Evolutionary conservation across 2,797 vertebrate species (phyloP).

Genomic region (Sebastes paucispinis): DNA sequence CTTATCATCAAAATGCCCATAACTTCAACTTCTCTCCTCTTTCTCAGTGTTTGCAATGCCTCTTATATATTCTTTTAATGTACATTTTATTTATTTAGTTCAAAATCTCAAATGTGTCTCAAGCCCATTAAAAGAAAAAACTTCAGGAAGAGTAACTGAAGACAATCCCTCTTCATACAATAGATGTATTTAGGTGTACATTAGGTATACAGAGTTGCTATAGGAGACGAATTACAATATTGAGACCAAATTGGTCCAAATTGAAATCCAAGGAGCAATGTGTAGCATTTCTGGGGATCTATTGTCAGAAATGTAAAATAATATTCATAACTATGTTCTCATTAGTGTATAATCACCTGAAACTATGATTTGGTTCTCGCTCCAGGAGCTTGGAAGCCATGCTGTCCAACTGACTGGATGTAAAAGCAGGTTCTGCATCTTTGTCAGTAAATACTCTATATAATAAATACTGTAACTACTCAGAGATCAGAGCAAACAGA

Average conservation of each 20-base stretch:
- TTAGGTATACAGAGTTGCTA: not conserved
- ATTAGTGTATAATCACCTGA: too few relatives aligned
- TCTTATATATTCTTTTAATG: not conserved
- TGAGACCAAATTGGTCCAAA: not conserved
- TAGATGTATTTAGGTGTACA: too few relatives aligned
- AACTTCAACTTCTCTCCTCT: not conserved
- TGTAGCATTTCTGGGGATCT: too few relatives aligned
- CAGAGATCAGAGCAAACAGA: not conserved
- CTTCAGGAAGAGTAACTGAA: not conserved
- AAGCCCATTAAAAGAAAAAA: not conserved
- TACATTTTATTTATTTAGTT: not conserved
- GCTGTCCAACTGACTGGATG: too few relatives aligned
- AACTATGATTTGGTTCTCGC: not conserved
- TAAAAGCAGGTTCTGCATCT: too few relatives aligned
- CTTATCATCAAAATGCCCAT: not conserved
- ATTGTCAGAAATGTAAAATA: too few relatives aligned
- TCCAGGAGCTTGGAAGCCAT: not conserved
- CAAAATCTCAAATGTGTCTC: not conserved
- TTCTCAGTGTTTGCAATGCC: not conserved
- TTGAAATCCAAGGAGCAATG: not conserved
- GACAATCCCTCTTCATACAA: not conserved
- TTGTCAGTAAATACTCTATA: not conserved
- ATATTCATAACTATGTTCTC: too few relatives aligned
- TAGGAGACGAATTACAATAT: not conserved
- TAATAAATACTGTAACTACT: not conserved